Evolutionary conservation across 2,888 invertebrate genomes (phyloP).

Genomic region (Ochropacha duplaris): DNA sequence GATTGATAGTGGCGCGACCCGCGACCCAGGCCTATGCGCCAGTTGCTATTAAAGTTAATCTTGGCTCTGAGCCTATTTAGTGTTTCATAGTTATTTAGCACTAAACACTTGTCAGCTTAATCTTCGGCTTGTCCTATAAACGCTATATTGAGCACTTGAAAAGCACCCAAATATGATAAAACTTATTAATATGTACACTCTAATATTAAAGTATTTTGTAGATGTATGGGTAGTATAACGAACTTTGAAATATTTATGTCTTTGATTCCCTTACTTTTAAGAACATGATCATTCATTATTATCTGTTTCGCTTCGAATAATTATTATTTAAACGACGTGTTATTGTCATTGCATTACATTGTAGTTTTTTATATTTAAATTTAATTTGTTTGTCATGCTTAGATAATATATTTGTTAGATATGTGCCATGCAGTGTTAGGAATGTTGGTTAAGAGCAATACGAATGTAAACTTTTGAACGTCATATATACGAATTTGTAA

Average conservation of each 20-base stretch:
- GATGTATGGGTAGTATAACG: conserved; percentile 17
- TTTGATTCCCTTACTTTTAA: conserved; percentile 17
- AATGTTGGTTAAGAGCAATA: neutral
- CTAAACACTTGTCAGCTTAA: conserved; percentile 14
- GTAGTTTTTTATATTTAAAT: neutral
- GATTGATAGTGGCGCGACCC: conserved; percentile 50
- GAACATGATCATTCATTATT: neutral
- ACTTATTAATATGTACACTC: conserved; percentile 25
- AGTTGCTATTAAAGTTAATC: conserved; percentile 41
- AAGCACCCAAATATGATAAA: conserved; percentile 32
- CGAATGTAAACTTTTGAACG: neutral
- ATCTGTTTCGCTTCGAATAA: neutral
- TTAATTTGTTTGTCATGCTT: neutral
- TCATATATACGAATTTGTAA: neutral
- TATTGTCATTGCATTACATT: neutral
- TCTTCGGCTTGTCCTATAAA: conserved; percentile 22
- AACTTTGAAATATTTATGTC: conserved; percentile 16
- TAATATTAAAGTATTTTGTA: conserved; percentile 32
- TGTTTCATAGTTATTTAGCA: conserved; percentile 25
- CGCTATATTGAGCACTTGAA: conserved; percentile 26
- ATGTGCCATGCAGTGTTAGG: conserved; percentile 21
- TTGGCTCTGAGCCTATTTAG: conserved; percentile 29
- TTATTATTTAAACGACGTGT: neutral
- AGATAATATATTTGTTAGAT: conserved; percentile 3
- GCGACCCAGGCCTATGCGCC: conserved; percentile 64